Conservation (phyloP, 2,113 vertebrate genomes). For the Raja brachyura region DNA sequence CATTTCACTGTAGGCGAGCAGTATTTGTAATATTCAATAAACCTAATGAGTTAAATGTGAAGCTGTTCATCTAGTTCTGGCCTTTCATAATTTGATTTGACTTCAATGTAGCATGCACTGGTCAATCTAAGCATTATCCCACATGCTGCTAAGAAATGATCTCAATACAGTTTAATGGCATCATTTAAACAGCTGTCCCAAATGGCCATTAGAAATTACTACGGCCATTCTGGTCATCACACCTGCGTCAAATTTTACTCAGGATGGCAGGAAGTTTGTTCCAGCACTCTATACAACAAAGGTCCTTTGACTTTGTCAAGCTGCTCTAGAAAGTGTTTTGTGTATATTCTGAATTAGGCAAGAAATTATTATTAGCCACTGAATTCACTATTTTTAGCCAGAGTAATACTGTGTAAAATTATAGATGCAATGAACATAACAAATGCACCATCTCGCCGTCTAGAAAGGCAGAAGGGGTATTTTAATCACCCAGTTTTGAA, state of each 20-base stretch:
- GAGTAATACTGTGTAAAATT: not conserved
- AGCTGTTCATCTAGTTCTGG: not conserved
- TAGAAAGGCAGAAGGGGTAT: not conserved
- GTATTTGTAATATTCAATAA: not conserved
- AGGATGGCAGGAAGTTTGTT: not conserved
- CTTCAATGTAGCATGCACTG: not conserved
- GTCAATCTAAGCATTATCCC: not conserved
- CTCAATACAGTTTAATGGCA: not conserved
- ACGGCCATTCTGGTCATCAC: not conserved
- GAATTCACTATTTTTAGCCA: not conserved
- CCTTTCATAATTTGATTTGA: not conserved
- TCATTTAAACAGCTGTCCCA: not conserved
- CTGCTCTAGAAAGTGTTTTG: not conserved
- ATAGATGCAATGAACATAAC: not conserved
- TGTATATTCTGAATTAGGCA: not conserved
- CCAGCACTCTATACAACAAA: not conserved
- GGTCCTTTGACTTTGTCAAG: not conserved
- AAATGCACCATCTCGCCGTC: constrained; percentile 2
- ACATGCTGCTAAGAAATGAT: constrained; percentile 1
- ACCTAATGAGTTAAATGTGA: not conserved
- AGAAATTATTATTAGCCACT: not conserved
- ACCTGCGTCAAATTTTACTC: not conserved
- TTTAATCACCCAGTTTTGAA: not conserved
- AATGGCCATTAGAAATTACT: not conserved
- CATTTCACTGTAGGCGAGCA: not conserved